phyloP scores from a whole-genome alignment of 23 tunicate genomes.

The Oikopleura vanhoeffeni region DNA sequence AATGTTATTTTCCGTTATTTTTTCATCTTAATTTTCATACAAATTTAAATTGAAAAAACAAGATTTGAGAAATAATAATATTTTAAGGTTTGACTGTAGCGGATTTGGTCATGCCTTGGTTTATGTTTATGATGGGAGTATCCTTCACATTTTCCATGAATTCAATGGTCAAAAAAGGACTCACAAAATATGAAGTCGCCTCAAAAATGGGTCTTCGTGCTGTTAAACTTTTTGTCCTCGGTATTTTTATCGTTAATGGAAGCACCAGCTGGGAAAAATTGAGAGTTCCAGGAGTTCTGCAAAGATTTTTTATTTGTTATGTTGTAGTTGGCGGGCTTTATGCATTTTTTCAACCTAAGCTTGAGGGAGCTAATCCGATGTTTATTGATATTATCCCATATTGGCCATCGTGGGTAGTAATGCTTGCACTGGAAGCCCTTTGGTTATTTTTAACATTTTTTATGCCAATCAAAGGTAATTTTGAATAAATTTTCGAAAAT shows the following conservation, averaged over 20 bases:
- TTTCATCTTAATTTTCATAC: no score
- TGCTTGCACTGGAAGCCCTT: conserved; percentile 29
- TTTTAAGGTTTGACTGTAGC: conserved; percentile 80
- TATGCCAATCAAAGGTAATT: conserved; percentile 22
- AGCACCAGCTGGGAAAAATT: conserved; percentile 40
- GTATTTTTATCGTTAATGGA: conserved; percentile 54
- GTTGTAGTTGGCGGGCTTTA: conserved; percentile 22
- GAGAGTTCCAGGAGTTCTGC: conserved; percentile 85
- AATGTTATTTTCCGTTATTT: no score
- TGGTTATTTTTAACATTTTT: conserved; percentile 65
- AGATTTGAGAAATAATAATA: neutral
- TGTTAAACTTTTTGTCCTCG: conserved; percentile 43
- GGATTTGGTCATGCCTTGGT: conserved; percentile 97
- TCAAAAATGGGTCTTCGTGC: conserved; percentile 47
- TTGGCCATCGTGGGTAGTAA: conserved; percentile 72
- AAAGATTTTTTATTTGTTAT: conserved; percentile 70
- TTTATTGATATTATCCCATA: conserved; percentile 38
- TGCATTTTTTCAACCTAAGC: conserved; percentile 18
- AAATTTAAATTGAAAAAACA: no score
- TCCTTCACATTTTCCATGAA: conserved; percentile 74
- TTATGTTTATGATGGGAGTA: conserved; percentile 97
- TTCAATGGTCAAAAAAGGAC: conserved; percentile 28
- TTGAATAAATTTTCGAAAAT: no score
- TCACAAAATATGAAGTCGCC: conserved; percentile 24
- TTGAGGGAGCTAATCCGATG: conserved; percentile 20